phyloP scores from a whole-genome alignment of 2,888 invertebrate genomes.

The Celastrina argiolus region DNA sequence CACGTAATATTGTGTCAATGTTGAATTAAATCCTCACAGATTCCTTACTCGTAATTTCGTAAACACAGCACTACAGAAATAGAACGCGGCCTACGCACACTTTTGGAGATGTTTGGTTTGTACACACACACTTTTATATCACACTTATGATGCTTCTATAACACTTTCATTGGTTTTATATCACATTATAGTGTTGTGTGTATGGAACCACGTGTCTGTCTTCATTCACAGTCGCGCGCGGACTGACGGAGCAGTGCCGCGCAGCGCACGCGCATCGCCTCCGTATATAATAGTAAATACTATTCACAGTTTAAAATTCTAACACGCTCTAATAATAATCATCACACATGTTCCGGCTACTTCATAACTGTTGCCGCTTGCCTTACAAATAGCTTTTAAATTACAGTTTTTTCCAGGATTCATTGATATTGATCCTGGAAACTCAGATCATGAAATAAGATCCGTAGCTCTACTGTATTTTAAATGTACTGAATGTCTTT shows the following conservation, averaged over 20 bases:
- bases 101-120: constrained; percentile 21
- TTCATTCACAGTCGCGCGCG: constrained; percentile 63
- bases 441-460: no score
- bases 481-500: no score
- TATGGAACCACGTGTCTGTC: constrained; percentile 37
- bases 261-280: constrained; percentile 60
- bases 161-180: neutral
- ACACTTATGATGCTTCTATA: constrained; percentile 35
- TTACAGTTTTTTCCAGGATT: neutral
- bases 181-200: neutral
- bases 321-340: constrained; percentile 69
- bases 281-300: constrained; percentile 75
- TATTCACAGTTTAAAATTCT: constrained; percentile 68
- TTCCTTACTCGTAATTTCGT: neutral
- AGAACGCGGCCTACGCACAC: constrained; percentile 53
- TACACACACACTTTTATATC: constrained; percentile 29
- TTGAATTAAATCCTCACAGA: constrained; percentile 8
- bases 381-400: constrained; percentile 18
- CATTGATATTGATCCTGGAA: no score
- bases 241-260: constrained; percentile 49
- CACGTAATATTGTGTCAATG: constrained; percentile 2
- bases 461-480: no score
- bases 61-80: constrained; percentile 44
- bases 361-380: constrained; percentile 23
- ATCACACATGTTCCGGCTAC: constrained; percentile 46